Evolutionary conservation across 2,797 vertebrate species (phyloP).

Genomic region (Buceros bicornis): DNA sequence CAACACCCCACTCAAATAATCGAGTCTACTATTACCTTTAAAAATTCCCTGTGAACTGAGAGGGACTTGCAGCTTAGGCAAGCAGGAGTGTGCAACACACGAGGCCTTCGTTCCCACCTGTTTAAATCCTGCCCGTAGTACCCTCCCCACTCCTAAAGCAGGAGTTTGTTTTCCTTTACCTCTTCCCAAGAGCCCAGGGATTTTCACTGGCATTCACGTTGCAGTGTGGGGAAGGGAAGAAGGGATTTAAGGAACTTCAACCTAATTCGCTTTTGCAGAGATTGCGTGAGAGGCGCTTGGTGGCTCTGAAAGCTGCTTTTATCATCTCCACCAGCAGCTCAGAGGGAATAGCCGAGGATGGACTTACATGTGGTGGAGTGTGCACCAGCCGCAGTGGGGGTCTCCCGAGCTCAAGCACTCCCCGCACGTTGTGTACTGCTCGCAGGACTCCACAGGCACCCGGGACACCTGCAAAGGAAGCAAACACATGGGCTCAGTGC

Average conservation of each 20-base stretch:
- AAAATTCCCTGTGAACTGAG: not conserved
- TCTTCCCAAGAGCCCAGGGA: not conserved
- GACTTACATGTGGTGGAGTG: conserved; percentile 97
- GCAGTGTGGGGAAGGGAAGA: not conserved
- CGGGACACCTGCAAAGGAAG: conserved; percentile 86
- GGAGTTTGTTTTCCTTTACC: not conserved
- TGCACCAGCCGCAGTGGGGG: conserved; percentile 98
- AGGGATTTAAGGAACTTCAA: not conserved
- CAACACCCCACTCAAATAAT: not conserved
- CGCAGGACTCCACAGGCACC: conserved; percentile 94
- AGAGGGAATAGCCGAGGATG: accelerated
- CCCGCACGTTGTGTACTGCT: conserved; percentile 94
- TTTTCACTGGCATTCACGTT: accelerated
- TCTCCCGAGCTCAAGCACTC: conserved; percentile 98
- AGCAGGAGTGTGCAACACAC: accelerated
- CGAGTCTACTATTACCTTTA: accelerated
- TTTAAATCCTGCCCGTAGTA: not conserved
- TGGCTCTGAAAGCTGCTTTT: not conserved
- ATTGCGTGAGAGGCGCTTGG: accelerated
- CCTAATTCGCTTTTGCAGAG: not conserved
- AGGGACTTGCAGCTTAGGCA: not conserved
- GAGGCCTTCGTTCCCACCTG: accelerated
- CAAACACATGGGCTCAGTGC: not conserved
- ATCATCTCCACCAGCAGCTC: not conserved
- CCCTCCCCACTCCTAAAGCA: not conserved